These are phyloP conservation scores for Coenonympha arcania DNA, from an alignment of 2,888 invertebrate genomes.

Conservation along the genomic window DNA sequence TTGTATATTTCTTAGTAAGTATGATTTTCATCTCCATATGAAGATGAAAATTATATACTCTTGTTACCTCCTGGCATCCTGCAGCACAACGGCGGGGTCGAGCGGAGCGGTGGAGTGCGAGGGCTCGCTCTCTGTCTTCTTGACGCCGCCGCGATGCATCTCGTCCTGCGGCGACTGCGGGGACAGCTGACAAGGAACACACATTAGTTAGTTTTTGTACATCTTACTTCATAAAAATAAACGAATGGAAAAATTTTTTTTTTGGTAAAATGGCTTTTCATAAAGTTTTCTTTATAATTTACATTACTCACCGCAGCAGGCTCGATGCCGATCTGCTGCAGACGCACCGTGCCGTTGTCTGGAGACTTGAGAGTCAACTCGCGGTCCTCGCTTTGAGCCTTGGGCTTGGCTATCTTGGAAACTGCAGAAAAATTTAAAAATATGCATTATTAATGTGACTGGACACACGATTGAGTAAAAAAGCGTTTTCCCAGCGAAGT, in stretches of 20 bases:
- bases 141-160: slow-evolving; percentile 52
- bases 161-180: slow-evolving; percentile 26
- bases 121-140: slow-evolving; percentile 74
- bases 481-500: too few species aligned
- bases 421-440: slow-evolving; percentile 33
- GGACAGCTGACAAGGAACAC: slow-evolving; percentile 2
- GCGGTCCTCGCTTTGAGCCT: slow-evolving; percentile 68
- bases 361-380: slow-evolving; percentile 50
- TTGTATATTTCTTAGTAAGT: not conserved
- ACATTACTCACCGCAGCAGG: slow-evolving; percentile 51
- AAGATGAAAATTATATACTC: too few species aligned
- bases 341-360: slow-evolving; percentile 58
- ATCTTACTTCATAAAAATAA: too few species aligned
- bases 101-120: slow-evolving; percentile 58
- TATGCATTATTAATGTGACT: too few species aligned
- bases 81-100: slow-evolving; percentile 70
- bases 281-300: not conserved
- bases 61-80: slow-evolving; percentile 69
- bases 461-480: too few species aligned
- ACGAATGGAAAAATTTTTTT: too few species aligned
- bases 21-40: too few species aligned
- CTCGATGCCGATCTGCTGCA: slow-evolving; percentile 70
- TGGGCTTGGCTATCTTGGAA: slow-evolving; percentile 69
- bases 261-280: too few species aligned
- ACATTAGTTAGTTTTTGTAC: not conserved